Evolutionary conservation across 2,888 invertebrate species (phyloP).

Genomic region (Entomobrya multifasciata): DNA sequence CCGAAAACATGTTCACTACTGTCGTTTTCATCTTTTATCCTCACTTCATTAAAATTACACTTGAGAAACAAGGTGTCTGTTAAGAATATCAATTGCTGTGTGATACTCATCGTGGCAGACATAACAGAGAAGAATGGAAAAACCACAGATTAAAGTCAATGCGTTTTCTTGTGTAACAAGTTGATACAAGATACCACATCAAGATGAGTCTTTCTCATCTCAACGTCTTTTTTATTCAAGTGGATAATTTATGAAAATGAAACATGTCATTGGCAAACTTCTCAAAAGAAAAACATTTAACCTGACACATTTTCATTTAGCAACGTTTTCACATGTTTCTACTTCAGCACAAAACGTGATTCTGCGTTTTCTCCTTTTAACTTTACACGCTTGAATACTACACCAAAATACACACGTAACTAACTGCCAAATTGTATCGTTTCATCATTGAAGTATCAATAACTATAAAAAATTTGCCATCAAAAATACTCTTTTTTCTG

Average conservation of each 20-base stretch:
- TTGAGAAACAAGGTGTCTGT: slow-evolving; percentile 28
- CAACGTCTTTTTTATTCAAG: neutral
- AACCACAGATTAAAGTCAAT: no score
- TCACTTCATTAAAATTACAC: slow-evolving; percentile 33
- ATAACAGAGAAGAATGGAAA: no score
- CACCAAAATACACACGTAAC: neutral
- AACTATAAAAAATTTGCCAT: neutral
- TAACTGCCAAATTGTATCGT: slow-evolving; percentile 7
- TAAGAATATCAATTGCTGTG: slow-evolving; percentile 22
- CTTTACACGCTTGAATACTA: no score
- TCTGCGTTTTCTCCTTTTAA: no score
- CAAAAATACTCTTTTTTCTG: neutral
- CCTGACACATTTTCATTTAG: neutral
- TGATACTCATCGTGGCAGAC: neutral
- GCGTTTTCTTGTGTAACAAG: slow-evolving; percentile 1
- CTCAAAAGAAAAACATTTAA: neutral
- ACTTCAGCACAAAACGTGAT: no score
- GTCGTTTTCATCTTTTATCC: neutral
- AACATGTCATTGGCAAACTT: slow-evolving; percentile 3
- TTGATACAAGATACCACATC: slow-evolving; percentile 9
- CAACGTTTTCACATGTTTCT: no score
- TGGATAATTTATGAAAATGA: slow-evolving; percentile 15
- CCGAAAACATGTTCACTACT: neutral
- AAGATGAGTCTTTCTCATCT: neutral
- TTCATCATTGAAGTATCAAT: neutral